These are phyloP conservation scores for Pocillopora damicornis DNA, from an alignment of 64 coral and sea anemone species.

Conservation along the genomic window DNA sequence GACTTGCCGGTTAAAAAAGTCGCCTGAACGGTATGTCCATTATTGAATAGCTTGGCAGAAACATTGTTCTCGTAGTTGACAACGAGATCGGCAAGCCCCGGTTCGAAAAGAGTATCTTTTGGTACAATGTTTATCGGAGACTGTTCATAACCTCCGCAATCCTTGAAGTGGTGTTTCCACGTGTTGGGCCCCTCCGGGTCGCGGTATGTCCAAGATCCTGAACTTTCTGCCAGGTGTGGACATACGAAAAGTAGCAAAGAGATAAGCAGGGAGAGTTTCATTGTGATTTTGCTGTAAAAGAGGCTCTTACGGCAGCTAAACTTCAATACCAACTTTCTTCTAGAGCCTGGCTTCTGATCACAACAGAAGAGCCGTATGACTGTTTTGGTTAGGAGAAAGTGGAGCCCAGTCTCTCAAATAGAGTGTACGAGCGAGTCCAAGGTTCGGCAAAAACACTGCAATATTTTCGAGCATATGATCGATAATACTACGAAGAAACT, in stretches of 20 bases:
- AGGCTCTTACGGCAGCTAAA: neutral
- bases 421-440: neutral
- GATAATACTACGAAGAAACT: too few relatives aligned
- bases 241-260: neutral
- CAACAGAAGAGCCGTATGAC: neutral
- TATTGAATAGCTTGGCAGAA: slow-evolving; percentile 50
- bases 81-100: slow-evolving; percentile 25
- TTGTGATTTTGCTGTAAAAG: neutral
- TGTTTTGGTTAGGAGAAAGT: neutral
- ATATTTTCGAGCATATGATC: too few relatives aligned
- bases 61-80: slow-evolving; percentile 43
- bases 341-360: neutral
- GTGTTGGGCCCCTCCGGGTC: slow-evolving; percentile 43
- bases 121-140: slow-evolving; percentile 78
- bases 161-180: slow-evolving; percentile 46
- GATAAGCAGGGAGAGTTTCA: neutral
- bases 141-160: slow-evolving; percentile 53
- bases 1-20: slow-evolving; percentile 41
- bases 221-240: neutral
- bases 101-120: slow-evolving; percentile 49
- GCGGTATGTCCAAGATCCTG: slow-evolving; percentile 55
- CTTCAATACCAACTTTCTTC: neutral
- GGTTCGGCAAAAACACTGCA: neutral
- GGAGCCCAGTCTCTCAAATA: neutral
- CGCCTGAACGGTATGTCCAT: slow-evolving; percentile 60